These are phyloP conservation scores for Vidua chalybeata DNA, from an alignment of 2,113 vertebrate genomes.

Conservation along the genomic window DNA sequence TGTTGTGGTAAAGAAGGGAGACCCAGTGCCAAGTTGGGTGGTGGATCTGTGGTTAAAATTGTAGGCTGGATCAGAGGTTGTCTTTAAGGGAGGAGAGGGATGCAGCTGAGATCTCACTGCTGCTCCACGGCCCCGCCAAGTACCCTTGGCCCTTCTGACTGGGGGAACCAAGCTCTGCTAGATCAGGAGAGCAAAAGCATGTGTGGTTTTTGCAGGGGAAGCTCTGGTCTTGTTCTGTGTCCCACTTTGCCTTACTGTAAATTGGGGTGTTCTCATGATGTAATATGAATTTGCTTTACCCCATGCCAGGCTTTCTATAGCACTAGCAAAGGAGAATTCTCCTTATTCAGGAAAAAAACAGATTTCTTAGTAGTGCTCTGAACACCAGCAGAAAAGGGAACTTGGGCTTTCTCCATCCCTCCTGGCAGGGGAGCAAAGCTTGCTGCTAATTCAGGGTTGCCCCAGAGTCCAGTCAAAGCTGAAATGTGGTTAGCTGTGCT, in stretches of 20 bases:
- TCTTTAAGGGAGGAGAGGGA: background rate
- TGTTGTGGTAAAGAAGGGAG: background rate
- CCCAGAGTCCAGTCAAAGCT: background rate
- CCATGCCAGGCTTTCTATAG: background rate
- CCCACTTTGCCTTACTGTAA: background rate
- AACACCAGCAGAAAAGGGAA: background rate
- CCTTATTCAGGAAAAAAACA: background rate
- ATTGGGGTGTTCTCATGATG: background rate
- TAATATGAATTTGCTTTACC: background rate
- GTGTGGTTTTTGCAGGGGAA: background rate
- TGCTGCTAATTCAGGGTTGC: background rate
- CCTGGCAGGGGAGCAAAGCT: background rate
- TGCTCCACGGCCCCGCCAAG: background rate
- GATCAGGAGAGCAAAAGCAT: background rate
- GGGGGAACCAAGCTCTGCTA: background rate
- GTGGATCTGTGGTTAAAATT: background rate
- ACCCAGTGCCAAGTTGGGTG: background rate
- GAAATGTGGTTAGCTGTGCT: background rate
- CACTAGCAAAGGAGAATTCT: background rate
- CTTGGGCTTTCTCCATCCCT: background rate
- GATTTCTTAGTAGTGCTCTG: background rate
- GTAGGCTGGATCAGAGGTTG: background rate
- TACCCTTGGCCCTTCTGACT: background rate
- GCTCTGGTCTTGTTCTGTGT: background rate
- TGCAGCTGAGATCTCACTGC: background rate